These are phyloP conservation scores for Eristalis pertinax DNA, from an alignment of 2,888 invertebrate species.

Conservation along the genomic window DNA sequence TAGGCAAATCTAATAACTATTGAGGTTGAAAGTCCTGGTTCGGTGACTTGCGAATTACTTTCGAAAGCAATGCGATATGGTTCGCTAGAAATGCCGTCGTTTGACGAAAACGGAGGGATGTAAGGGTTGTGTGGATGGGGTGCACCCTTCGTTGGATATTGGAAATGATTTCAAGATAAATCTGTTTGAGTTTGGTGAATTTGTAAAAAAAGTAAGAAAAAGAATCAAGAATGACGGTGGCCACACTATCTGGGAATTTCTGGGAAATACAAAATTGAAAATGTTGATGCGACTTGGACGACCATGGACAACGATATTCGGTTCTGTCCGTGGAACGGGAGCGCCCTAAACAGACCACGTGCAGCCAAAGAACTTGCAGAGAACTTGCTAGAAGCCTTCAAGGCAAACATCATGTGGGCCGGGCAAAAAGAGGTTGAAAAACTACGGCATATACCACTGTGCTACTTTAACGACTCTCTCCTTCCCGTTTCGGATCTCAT, in stretches of 20 bases:
- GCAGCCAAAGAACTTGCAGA: too few relatives aligned
- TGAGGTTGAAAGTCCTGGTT: conserved; percentile 57
- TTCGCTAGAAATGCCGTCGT: conserved; percentile 28
- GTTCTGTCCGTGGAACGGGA: too few relatives aligned
- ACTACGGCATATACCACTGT: too few relatives aligned
- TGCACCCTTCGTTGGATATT: not conserved
- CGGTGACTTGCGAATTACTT: conserved; percentile 49
- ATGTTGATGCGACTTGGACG: too few relatives aligned
- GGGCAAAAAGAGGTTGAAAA: too few relatives aligned
- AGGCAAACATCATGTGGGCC: too few relatives aligned
- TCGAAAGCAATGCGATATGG: conserved; percentile 52
- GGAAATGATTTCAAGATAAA: not conserved
- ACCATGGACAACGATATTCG: too few relatives aligned
- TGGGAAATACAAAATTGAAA: too few relatives aligned
- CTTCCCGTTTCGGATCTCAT: too few relatives aligned
- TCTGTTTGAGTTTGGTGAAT: not conserved
- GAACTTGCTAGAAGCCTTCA: too few relatives aligned
- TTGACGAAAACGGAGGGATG: not conserved
- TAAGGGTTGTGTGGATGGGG: not conserved
- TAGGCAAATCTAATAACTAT: conserved; percentile 72
- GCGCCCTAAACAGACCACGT: too few relatives aligned
- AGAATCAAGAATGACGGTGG: not conserved
- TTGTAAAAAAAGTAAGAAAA: not conserved
- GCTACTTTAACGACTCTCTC: too few relatives aligned
- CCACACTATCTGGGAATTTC: not conserved